Percentiles rank a stretch among this genome's conserved stretches.
These are phyloP conservation scores for Phymastichus coffea DNA, from an alignment of 1,140 invertebrate species.

Conservation along the genomic window DNA sequence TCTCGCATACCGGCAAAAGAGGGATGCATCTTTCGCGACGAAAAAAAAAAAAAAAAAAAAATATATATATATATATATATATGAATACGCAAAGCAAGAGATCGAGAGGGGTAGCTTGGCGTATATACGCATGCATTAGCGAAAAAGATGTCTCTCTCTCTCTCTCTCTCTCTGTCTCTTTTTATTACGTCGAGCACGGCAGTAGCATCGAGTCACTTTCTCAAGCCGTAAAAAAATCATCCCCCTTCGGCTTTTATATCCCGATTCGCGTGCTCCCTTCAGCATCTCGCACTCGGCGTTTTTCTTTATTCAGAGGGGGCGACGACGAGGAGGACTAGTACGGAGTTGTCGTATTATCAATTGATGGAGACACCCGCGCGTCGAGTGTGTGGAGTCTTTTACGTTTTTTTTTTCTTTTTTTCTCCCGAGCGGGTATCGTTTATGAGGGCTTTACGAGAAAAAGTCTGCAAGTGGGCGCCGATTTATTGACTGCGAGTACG, in stretches of 20 bases:
- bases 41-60: background rate
- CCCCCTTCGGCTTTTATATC: slow-evolving; percentile 9
- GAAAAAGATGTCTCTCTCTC: too few relatives aligned
- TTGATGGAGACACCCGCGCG: background rate
- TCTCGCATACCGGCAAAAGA: too few relatives aligned
- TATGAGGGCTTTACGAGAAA: slow-evolving; percentile 2
- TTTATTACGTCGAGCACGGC: background rate
- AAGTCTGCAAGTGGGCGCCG: too few relatives aligned
- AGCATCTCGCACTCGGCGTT: too few relatives aligned
- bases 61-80: background rate
- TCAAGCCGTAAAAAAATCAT: slow-evolving; percentile 26
- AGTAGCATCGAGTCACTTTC: background rate
- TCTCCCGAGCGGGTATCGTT: background rate
- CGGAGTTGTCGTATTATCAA: background rate
- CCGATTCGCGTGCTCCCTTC: too few relatives aligned
- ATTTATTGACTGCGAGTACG: too few relatives aligned
- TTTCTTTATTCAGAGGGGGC: too few relatives aligned
- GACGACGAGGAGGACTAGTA: background rate
- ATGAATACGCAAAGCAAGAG: background rate
- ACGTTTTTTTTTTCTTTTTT: too few relatives aligned
- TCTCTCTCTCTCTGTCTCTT: slow-evolving; percentile 19
- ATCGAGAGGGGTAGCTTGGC: too few relatives aligned
- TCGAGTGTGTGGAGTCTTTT: too few relatives aligned
- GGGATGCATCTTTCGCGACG: background rate
- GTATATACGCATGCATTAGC: too few relatives aligned